Evolutionary conservation across 2,888 invertebrate genomes (phyloP).

Genomic region (Caenorhabditis uteleia): DNA sequence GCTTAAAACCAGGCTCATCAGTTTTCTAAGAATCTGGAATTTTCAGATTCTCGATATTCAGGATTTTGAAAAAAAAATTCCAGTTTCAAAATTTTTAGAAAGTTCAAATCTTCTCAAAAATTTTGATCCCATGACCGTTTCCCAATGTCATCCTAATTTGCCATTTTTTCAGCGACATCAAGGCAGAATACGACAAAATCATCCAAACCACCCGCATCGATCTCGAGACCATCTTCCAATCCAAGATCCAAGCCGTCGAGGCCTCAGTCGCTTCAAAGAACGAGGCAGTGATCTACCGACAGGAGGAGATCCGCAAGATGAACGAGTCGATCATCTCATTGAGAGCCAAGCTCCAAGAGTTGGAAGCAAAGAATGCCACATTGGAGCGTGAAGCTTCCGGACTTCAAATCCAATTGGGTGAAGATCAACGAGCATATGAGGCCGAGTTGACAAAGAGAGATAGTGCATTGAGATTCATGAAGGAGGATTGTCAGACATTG

Average conservation of each 20-base stretch:
- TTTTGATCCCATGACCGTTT: no score
- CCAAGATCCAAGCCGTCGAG: constrained; percentile 47
- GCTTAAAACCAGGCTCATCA: no score
- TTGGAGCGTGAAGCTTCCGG: constrained; percentile 38
- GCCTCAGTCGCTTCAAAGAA: constrained; percentile 73
- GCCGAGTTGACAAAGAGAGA: constrained; percentile 69
- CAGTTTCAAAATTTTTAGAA: no score
- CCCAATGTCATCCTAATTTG: background rate
- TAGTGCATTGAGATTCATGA: constrained; percentile 68
- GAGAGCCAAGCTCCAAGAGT: constrained; percentile 28
- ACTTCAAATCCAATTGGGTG: constrained; percentile 72
- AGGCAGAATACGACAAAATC: constrained; percentile 72
- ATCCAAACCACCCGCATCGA: constrained; percentile 70
- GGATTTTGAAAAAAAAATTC: no score
- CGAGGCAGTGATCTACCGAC: constrained; percentile 70
- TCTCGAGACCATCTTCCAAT: constrained; percentile 72
- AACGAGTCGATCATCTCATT: constrained; percentile 29
- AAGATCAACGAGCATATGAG: constrained; percentile 70
- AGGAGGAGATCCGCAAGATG: constrained; percentile 69
- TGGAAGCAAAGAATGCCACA: constrained; percentile 32
- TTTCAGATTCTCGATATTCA: no score
- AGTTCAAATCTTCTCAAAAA: no score
- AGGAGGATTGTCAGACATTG: constrained; percentile 70
- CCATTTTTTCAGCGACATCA: constrained; percentile 71
- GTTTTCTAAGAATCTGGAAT: no score